A percentile compares a stretch with the other conserved stretches of the same genome.
Conservation (phyloP, 2,113 vertebrate genomes). For the Siniperca knerii region DNA sequence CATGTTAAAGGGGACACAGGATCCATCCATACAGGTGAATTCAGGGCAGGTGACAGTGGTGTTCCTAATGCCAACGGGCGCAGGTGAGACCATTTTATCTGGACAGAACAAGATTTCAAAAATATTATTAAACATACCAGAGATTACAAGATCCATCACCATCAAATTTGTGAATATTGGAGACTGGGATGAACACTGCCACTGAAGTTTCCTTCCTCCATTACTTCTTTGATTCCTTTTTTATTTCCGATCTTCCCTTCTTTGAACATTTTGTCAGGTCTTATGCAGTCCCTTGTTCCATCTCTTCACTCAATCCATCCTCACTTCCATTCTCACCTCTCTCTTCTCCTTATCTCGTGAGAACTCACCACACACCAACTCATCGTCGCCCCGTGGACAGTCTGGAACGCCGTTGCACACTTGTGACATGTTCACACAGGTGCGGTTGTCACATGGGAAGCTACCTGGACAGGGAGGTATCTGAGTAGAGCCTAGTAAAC, state of each 20-base stretch:
- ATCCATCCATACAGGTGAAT: conserved; percentile 85
- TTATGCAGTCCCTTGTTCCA: no score
- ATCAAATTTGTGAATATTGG: not conserved
- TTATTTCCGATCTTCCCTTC: not conserved
- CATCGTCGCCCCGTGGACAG: conserved; percentile 87
- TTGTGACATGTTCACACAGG: conserved; percentile 83
- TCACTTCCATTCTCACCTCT: not conserved
- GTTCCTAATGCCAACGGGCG: conserved; percentile 70
- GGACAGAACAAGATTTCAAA: conserved; percentile 20
- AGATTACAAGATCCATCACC: not conserved
- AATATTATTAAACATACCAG: not conserved
- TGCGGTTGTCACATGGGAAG: conserved; percentile 84
- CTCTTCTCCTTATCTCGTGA: not conserved
- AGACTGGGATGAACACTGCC: not conserved
- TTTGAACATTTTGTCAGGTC: not conserved
- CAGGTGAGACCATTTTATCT: conserved; percentile 75
- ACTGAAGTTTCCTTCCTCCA: not conserved
- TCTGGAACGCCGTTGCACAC: conserved; percentile 85
- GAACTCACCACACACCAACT: conserved; percentile 86
- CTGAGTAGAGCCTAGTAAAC: conserved; percentile 79
- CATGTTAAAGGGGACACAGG: conserved; percentile 86
- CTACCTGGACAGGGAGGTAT: conserved; percentile 85
- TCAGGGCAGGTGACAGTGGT: conserved; percentile 80
- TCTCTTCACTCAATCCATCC: not conserved
- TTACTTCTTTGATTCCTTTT: not conserved